Evolutionary conservation across 2,113 vertebrate genomes (phyloP), one percentile per base, ranked within the genome.

Genomic region (Poeciliopsis prolifica): DNA sequence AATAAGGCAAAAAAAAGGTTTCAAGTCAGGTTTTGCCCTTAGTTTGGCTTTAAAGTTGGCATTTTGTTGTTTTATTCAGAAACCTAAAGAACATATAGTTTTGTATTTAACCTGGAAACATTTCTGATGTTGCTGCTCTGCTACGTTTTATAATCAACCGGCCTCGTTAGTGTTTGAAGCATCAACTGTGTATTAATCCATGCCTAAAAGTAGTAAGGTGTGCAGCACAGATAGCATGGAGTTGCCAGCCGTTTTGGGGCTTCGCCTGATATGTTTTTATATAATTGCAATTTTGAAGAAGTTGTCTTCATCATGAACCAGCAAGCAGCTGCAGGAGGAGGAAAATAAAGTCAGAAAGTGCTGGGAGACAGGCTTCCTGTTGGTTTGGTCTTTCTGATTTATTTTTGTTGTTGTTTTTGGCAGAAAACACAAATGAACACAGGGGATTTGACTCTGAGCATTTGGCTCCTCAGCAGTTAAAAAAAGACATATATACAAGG

Each of bases 111-210:
- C 5, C 60, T 14, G n/a, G 60, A 17, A 61, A 61, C n/a, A 61
- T 61, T 61, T 65, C 72, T 29, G 19, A 40, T 51, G 14, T 26
- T 60, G 72, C 35, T 29, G 48, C 35, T 74, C 11, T 24, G 22
- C 31, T 28, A 28, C 37, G n/a, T 9, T 60, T 48, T 15, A 74
- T 48, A 51, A 44, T 48, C 19, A 35, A 35, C 35, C 31, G 15
- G 51, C 54, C 54, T 30, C 29, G 30, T 66, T 75, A 68, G 33
- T 68, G 3, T 26, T 48, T 60, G 12, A 26, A 65, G 26, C 62
- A 73, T 30, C 71, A 66, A 35, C 33, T 66, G 33, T 61, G 65
- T 61, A 61, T 61, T 61, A 68, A 75, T 75, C 73, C 65, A 61
- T 65, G 26, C 24, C 65, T 61, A 58, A 75, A 75, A 68, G 31